phyloP scores from a whole-genome alignment of 2,888 invertebrate genomes.

The Hyles lineata region DNA sequence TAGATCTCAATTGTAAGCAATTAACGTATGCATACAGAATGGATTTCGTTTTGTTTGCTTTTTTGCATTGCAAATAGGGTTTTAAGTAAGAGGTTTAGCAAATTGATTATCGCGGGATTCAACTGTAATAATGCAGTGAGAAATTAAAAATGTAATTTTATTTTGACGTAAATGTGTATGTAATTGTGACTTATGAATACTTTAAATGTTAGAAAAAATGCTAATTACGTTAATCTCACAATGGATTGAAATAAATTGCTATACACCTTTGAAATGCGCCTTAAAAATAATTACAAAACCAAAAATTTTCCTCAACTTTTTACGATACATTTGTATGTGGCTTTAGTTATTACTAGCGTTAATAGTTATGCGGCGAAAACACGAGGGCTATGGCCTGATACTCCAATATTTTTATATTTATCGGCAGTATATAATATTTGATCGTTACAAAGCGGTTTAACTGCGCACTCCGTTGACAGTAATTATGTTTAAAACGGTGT shows the following conservation, averaged over 20 bases:
- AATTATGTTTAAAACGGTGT: slow-evolving; percentile 15
- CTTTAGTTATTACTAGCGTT: too few species aligned
- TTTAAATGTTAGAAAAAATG: too few species aligned
- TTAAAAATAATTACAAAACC: too few species aligned
- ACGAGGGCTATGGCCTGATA: background rate
- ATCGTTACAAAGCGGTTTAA: slow-evolving; percentile 18
- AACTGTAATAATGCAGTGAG: background rate
- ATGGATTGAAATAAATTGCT: too few species aligned
- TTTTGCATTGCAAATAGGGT: slow-evolving; percentile 5
- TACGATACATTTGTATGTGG: too few species aligned
- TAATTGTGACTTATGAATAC: too few species aligned
- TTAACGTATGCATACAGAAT: slow-evolving; percentile 28
- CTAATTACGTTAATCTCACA: too few species aligned
- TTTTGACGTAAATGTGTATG: background rate
- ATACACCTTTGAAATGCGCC: too few species aligned
- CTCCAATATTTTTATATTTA: slow-evolving; percentile 9
- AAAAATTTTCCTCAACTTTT: too few species aligned
- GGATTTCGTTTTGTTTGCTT: slow-evolving; percentile 7
- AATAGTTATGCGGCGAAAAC: background rate
- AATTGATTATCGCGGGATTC: background rate
- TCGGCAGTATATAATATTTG: slow-evolving; percentile 18
- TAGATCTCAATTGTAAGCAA: slow-evolving; percentile 28
- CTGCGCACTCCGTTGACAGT: slow-evolving; percentile 9
- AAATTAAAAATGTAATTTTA: background rate
- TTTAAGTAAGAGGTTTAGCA: slow-evolving; percentile 11